These are phyloP conservation scores for Diogma glabrata DNA, from an alignment of 2,888 invertebrate species.

Conservation along the genomic window DNA sequence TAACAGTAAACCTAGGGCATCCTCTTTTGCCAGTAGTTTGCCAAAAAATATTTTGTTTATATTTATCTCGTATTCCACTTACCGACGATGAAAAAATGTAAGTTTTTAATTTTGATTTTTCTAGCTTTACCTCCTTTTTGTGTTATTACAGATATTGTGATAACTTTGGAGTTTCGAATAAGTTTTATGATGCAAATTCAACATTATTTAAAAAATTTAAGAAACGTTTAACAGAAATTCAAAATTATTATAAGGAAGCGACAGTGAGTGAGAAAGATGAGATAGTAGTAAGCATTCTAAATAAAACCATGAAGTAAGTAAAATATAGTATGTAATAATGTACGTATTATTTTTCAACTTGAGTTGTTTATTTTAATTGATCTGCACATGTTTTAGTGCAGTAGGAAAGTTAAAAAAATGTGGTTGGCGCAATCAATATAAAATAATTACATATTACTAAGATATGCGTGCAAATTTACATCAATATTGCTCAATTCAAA, in stretches of 20 bases:
- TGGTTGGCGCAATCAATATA: too few relatives aligned
- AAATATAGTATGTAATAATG: too few relatives aligned
- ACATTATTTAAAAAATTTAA: slow-evolving; percentile 60
- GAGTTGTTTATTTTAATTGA: too few relatives aligned
- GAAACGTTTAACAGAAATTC: slow-evolving; percentile 50
- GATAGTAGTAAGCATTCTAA: slow-evolving; percentile 28
- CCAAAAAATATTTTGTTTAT: slow-evolving; percentile 66
- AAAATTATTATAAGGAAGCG: slow-evolving; percentile 42
- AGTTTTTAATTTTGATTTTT: not conserved
- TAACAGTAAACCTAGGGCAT: slow-evolving; percentile 54
- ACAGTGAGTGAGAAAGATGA: slow-evolving; percentile 36
- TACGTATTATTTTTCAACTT: too few relatives aligned
- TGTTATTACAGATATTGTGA: not conserved
- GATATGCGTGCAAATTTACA: too few relatives aligned
- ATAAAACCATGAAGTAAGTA: slow-evolving; percentile 31
- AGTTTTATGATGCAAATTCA: slow-evolving; percentile 61
- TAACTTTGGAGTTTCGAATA: slow-evolving; percentile 50
- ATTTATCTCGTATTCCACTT: slow-evolving; percentile 47
- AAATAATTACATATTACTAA: too few relatives aligned
- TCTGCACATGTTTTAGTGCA: too few relatives aligned
- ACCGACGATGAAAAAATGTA: slow-evolving; percentile 26
- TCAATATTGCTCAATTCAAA: too few relatives aligned
- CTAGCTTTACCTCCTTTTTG: not conserved
- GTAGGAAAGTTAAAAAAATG: too few relatives aligned
- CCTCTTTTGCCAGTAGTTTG: slow-evolving; percentile 58